Evolutionary conservation across 2,888 invertebrate species (phyloP), one percentile per base, ranked within the genome.

Genomic region (Mimas tiliae): DNA sequence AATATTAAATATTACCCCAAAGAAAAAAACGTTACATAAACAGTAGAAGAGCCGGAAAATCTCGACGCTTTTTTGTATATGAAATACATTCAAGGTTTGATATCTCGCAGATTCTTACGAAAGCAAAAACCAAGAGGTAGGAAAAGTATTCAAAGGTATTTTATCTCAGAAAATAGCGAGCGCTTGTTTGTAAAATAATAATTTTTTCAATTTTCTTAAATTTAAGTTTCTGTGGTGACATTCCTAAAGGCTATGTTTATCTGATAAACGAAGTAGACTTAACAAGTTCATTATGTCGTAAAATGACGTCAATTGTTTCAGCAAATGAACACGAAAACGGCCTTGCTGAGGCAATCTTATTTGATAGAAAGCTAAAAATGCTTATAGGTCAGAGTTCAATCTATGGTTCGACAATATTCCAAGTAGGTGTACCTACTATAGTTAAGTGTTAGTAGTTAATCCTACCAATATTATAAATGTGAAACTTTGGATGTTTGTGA

Each of bases 271-370:
- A 75, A 77, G 79, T 82, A 81, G 82, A 84, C 85, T 83, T 81
- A 84, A 84, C 82, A 81, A 81, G 83, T 76, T 74, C 74, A 74
- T 75, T 82, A 84, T 87, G 79, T 77, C 76, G 74, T 69, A 69
- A 75, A 77, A 76, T 92, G 91, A 93, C 92, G 91, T 92, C 90
- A 91, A 86, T 90, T 90, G 92, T 91, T 91, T 91, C 88, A 91
- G 90, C 87, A 87, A 89, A 90, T 87, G 85, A 88, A 77, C 83
- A 73, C 80, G 82, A 79, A 72, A 78, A 77, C 75, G 88, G 81
- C 92, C 91, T 91, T 86, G 88, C 76, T 72, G 72, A 74, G 79
- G 78, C 75, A 77, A 81, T 84, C 82, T 76, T 74, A 80, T 80
- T 84, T 75, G 82, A 81, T 83, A 83, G 82, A 78, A 75, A 72